phyloP scores from a whole-genome alignment of 2,888 invertebrate genomes.

The Diaphora mendica region DNA sequence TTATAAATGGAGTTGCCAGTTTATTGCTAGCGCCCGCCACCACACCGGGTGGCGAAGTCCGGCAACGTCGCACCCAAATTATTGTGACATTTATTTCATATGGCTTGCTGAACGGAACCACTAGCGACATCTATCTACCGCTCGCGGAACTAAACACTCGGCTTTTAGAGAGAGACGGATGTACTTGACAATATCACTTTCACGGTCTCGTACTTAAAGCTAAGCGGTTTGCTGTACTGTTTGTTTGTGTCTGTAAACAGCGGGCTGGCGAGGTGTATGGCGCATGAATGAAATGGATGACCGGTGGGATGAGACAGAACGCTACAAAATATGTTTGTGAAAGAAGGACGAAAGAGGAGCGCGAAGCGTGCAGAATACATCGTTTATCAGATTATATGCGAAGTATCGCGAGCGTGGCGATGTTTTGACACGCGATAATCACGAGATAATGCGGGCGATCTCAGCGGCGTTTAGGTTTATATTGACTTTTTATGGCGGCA shows the following conservation, averaged over 20 bases:
- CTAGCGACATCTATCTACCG: constrained; percentile 80
- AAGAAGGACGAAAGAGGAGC: constrained; percentile 69
- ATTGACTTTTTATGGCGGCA: constrained; percentile 82
- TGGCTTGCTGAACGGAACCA: constrained; percentile 67
- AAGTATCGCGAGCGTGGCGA: constrained; percentile 87
- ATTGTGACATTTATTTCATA: constrained; percentile 82
- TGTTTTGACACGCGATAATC: constrained; percentile 88
- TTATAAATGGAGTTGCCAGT: constrained; percentile 60
- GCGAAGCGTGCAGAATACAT: constrained; percentile 86
- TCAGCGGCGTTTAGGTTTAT: constrained; percentile 84
- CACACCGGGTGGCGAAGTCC: constrained; percentile 82
- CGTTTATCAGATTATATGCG: constrained; percentile 87
- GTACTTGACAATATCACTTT: constrained; percentile 85
- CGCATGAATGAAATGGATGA: constrained; percentile 87
- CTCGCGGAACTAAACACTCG: constrained; percentile 67
- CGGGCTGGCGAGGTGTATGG: constrained; percentile 83
- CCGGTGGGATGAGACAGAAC: constrained; percentile 68
- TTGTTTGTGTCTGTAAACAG: constrained; percentile 87
- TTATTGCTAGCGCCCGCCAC: constrained; percentile 78
- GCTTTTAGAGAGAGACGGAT: constrained; percentile 78
- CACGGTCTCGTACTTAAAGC: constrained; percentile 86
- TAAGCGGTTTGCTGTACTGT: constrained; percentile 87
- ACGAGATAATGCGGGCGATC: constrained; percentile 86
- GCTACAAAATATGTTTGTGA: constrained; percentile 48
- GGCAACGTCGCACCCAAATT: constrained; percentile 85